Evolutionary conservation across 2,888 invertebrate genomes (phyloP), one percentile per base, ranked within the genome.

Genomic region (Dromius quadrimaculatus): DNA sequence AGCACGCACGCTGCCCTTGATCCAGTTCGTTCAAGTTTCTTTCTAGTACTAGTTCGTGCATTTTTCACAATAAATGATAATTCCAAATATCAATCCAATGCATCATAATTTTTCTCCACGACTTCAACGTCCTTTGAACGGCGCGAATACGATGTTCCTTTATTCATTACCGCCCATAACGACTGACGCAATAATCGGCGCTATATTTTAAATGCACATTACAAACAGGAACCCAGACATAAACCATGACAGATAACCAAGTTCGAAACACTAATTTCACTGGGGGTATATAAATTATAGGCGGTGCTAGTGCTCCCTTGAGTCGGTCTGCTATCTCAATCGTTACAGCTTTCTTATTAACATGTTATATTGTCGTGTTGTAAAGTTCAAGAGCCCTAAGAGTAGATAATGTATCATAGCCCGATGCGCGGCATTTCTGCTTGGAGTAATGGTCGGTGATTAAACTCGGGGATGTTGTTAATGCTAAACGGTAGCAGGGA

Each of bases 291-390:
- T 70, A 70, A 70, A 70, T 70, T 70, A 70, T 70, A 50, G 70
- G 70, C 38, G 17, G 34, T 20, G 64, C 47, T 9, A 8, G n/a
- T 11, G 57, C 17, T 41, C 57, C 57, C 66, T 36, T 36, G 38
- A 41, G 66, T 41, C 50, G 57, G 32, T 61, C 71, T 64, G 64
- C 71, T 73, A 64, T 70, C 71, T 70, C 70, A 68, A 63, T 54
- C 71, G 61, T 64, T 59, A 62, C 65, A 47, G 43, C 68, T 68
- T 72, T 62, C 66, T 63, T 73, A 73, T 73, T 73, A 71, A 73
- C 73, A 73, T 73, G 65, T 70, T 72, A 73, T 72, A 73, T 71
- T 73, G 72, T 72, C 65, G 73, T 72, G 72, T 71, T 72, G 70
- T 62, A 62, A 62, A 61, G 62, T 70, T 70, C 62, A 70, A 69